These are phyloP conservation scores for Octodonta nipae DNA, from an alignment of 2,888 invertebrate species.

Conservation along the genomic window DNA sequence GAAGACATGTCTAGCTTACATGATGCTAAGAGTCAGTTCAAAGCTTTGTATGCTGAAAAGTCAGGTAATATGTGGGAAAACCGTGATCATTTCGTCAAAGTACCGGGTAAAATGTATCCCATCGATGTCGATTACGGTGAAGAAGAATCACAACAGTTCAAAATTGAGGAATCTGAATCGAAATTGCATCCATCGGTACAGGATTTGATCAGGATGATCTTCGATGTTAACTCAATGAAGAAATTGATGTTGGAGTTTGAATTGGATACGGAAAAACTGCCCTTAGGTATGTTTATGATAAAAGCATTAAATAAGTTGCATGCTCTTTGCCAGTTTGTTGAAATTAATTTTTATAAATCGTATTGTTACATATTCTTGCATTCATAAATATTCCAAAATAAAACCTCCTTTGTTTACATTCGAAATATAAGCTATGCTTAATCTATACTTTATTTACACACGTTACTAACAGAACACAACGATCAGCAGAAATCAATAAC, in stretches of 20 bases:
- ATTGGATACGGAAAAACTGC: conserved; percentile 95
- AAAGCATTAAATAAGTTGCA: too few species aligned
- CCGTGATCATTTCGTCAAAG: conserved; percentile 46
- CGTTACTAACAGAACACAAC: too few species aligned
- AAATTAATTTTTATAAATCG: too few species aligned
- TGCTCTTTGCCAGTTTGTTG: too few species aligned
- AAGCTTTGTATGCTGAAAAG: conserved; percentile 49
- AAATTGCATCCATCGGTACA: conserved; percentile 66
- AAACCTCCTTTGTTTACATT: too few species aligned
- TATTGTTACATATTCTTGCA: too few species aligned
- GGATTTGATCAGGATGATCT: conserved; percentile 69
- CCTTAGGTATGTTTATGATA: conserved; percentile 66
- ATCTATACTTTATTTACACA: too few species aligned
- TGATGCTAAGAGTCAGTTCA: conserved; percentile 51
- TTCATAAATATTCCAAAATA: too few species aligned
- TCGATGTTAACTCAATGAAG: conserved; percentile 86
- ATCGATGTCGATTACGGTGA: conserved; percentile 75
- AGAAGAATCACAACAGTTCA: conserved; percentile 33
- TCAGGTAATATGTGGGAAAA: conserved; percentile 69
- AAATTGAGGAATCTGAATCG: conserved; percentile 43
- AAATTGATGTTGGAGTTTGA: conserved; percentile 87
- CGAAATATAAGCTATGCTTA: too few species aligned
- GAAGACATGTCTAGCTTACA: conserved; percentile 27
- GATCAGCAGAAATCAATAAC: too few species aligned
- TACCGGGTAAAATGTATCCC: conserved; percentile 64